Base-by-base conservation (phyloP, 2,113 vertebrate genomes). In the Erythrocercus mccallii region DNA sequence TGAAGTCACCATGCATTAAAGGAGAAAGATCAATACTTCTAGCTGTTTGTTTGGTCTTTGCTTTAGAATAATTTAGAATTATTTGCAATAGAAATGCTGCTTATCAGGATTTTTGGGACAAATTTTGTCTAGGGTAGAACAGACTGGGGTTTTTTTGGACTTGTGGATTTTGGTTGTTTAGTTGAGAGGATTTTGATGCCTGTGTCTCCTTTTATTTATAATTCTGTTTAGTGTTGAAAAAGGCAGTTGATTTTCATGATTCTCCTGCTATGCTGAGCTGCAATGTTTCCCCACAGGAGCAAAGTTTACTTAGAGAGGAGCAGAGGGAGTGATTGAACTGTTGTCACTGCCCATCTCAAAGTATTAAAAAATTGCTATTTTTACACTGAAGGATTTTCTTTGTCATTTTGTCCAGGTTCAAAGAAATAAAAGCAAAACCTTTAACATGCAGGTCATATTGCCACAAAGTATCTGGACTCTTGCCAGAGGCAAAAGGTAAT, bases 61-160 rank as follows among this genome's bases (percentile, higher is more conserved):
- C n/a, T 69, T 57, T 56, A 70, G 38, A 68, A 72, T 35, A 60
- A 35, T 47, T 47, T 14, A 21, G 68, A 57, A n/a, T 62, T 61
- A 15, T 66, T 88, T 79, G 17, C 8, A 48, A 1, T 31, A 47
- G 40, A 69, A 15, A 6, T 50, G 4, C 38, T 81, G 13, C 16
- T 44, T 51, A 28, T 37, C 9, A 35, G 56, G 42, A 50, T 30
- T 78, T 79, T 74, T 0, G 0, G 19, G 28, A 24, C 16, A 60
- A 1, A 35, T 68, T 78, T 76, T 69, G 28, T 18, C 70, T 70
- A 42, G 27, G 62, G 21, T 30, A 21, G 38, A 61, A 18, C 10
- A 71, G 14, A 22, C 13, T 40, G 21, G 21, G 25, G 2, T 11
- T 54, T n/a, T 58, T 56, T 33, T 20, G 2, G 5, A 4, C 53